A percentile compares a stretch with the other conserved stretches of the same genome.
Evolutionary conservation across 2,113 vertebrate species (phyloP).

Genomic region (Sisor rabdophorus): DNA sequence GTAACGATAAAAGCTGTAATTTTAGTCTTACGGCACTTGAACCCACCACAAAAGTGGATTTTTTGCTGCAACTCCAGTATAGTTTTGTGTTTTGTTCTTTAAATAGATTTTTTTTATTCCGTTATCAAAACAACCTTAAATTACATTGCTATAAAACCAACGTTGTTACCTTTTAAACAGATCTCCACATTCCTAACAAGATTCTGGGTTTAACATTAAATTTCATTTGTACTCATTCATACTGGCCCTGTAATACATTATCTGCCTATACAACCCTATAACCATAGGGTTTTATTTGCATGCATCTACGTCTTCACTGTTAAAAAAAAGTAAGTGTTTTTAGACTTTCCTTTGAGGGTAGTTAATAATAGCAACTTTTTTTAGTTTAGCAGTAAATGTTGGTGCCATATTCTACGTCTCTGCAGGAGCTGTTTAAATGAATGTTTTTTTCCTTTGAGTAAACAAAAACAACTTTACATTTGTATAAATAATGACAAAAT

Average conservation of each 20-base stretch:
- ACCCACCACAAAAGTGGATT: background rate
- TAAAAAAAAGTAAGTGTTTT: conserved; percentile 29
- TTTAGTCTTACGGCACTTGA: background rate
- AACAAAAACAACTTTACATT: conserved; percentile 15
- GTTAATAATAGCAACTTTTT: conserved; percentile 18
- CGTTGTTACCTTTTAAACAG: too few species aligned
- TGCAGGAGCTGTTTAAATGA: conserved; percentile 34
- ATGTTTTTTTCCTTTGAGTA: background rate
- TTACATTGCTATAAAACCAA: background rate
- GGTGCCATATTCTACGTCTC: background rate
- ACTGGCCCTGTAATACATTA: conserved; percentile 35
- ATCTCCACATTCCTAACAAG: background rate
- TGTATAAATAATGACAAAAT: conserved; percentile 22
- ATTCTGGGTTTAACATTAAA: background rate
- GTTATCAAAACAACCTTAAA: background rate
- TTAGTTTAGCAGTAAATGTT: background rate
- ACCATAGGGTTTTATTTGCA: conserved; percentile 36
- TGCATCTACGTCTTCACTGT: conserved; percentile 31
- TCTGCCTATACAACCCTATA: background rate
- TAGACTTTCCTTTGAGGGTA: conserved; percentile 10
- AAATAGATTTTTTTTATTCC: too few species aligned
- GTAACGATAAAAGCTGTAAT: background rate
- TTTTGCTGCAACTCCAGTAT: background rate
- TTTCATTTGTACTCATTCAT: background rate
- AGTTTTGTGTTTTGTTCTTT: background rate